phyloP scores from a whole-genome alignment of 2,113 vertebrate genomes.

The Anolis sagrei region DNA sequence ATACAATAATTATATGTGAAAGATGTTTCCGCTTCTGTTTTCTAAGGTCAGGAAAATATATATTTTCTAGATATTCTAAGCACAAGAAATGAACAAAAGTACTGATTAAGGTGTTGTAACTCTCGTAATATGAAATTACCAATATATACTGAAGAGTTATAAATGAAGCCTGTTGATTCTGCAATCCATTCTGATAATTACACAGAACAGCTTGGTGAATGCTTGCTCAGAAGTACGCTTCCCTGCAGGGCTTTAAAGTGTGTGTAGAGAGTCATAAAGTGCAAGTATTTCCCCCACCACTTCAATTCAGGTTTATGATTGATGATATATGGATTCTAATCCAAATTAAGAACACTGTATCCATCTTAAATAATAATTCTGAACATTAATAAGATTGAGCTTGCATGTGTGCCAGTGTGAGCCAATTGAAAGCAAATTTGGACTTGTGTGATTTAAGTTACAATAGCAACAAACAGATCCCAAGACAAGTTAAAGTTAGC shows the following conservation, averaged over 20 bases:
- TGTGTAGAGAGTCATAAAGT: too few relatives aligned
- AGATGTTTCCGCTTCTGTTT: constrained; percentile 2
- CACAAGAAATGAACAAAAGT: neutral
- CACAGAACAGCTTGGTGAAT: neutral
- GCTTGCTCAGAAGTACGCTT: neutral
- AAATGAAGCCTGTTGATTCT: neutral
- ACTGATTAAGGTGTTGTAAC: neutral
- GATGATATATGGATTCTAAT: neutral
- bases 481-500: neutral
- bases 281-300: neutral
- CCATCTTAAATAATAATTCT: neutral
- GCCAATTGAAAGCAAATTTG: neutral
- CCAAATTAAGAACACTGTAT: neutral
- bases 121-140: neutral
- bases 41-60: neutral
- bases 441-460: neutral
- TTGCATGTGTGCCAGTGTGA: neutral
- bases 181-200: neutral
- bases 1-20: constrained; percentile 8
- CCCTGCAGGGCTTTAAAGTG: neutral
- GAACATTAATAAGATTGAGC: neutral
- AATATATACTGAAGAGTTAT: neutral
- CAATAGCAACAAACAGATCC: neutral
- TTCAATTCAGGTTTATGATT: neutral
- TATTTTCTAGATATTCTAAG: constrained; percentile 8